Conservation (phyloP, 2,888 invertebrate species). For the Aelia acuminata region DNA sequence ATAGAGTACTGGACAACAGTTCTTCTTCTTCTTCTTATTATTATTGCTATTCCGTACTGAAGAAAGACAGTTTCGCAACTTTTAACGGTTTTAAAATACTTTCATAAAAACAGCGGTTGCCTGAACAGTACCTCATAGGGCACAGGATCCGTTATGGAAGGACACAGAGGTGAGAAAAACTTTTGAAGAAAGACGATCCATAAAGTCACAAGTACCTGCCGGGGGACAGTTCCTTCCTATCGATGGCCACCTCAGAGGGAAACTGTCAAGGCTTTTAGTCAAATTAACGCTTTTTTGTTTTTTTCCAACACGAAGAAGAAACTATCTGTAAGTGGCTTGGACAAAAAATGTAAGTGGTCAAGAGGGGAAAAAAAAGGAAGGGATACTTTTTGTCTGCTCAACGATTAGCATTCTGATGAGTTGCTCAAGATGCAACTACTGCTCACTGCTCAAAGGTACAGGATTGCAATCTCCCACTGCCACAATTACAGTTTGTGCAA, state of each 20-base stretch:
- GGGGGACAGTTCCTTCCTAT: not conserved
- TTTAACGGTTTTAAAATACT: too few species aligned
- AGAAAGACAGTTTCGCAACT: too few species aligned
- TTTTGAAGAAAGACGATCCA: not conserved
- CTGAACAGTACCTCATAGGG: too few species aligned
- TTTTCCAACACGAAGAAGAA: not conserved
- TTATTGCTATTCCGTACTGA: too few species aligned
- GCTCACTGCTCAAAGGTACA: not conserved
- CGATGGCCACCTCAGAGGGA: not conserved
- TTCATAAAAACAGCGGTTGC: too few species aligned
- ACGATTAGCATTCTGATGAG: not conserved
- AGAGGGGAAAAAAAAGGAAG: not conserved
- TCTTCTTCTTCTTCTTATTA: too few species aligned
- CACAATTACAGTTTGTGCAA: slow-evolving; percentile 5
- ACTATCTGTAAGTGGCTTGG: slow-evolving; percentile 12
- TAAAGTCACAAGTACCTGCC: not conserved
- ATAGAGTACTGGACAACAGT: too few species aligned
- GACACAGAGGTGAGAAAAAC: not conserved
- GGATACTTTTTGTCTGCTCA: not conserved
- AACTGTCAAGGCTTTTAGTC: slow-evolving; percentile 24
- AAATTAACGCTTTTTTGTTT: slow-evolving; percentile 1
- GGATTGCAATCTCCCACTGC: too few species aligned
- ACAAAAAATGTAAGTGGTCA: slow-evolving; percentile 22
- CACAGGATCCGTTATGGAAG: too few species aligned
- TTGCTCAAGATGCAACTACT: not conserved